Evolutionary conservation across 2,888 invertebrate species (phyloP).

Genomic region (Lamellibrachia columna): DNA sequence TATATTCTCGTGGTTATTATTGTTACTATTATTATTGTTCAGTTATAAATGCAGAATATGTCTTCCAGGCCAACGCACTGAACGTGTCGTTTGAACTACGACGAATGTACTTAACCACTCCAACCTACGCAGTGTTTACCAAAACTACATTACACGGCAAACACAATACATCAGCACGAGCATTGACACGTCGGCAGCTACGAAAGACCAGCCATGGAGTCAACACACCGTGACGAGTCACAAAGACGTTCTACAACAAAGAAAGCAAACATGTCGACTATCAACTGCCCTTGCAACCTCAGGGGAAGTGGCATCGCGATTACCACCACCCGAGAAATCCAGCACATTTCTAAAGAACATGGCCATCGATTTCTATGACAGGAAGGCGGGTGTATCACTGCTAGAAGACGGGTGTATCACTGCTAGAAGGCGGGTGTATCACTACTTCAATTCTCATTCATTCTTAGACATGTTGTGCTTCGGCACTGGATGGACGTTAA

Average conservation of each 20-base stretch:
- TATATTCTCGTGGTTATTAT: too few relatives aligned
- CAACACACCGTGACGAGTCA: background rate
- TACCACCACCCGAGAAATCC: background rate
- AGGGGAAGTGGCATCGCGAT: background rate
- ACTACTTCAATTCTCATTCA: conserved; percentile 18
- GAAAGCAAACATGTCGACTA: background rate
- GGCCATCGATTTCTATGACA: background rate
- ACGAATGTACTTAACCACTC: too few relatives aligned
- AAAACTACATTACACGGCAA: too few relatives aligned
- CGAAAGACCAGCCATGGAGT: background rate
- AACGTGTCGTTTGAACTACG: too few relatives aligned
- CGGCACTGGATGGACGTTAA: background rate
- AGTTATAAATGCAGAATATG: too few relatives aligned
- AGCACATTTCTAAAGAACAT: background rate
- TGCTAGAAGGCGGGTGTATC: background rate
- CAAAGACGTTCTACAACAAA: background rate
- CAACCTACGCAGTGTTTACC: too few relatives aligned
- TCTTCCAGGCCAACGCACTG: too few relatives aligned
- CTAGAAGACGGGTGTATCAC: background rate
- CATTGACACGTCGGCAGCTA: too few relatives aligned
- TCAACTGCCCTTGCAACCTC: background rate
- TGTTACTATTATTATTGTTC: too few relatives aligned
- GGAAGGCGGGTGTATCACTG: background rate
- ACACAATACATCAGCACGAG: too few relatives aligned
- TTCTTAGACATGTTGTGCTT: conserved; percentile 18